Evolutionary conservation across 30 jellyfish, hydroid and myxozoan genomes (phyloP).

Genomic region (Sanderia malayensis): DNA sequence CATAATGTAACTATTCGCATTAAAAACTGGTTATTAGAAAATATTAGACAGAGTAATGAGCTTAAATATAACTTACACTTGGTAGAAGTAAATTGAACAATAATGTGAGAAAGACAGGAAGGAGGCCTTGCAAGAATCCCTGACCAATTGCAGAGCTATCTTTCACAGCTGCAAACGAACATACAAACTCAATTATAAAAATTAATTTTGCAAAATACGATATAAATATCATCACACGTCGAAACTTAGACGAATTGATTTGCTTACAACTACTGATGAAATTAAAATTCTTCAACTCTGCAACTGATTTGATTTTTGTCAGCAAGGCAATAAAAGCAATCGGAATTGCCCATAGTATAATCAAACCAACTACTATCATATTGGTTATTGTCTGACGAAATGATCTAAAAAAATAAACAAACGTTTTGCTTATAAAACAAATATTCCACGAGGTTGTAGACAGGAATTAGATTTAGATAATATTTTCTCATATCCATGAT

Average conservation of each 20-base stretch:
- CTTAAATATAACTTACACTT: not conserved
- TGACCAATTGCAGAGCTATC: not conserved
- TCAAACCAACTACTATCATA: conserved; percentile 45
- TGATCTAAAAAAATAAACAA: conserved; percentile 25
- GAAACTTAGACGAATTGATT: not conserved
- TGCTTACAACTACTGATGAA: conserved; percentile 73
- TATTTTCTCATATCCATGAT: too few relatives aligned
- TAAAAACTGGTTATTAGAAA: too few relatives aligned
- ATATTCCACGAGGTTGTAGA: too few relatives aligned
- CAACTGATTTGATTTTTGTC: conserved; percentile 64
- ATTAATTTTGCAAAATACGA: too few relatives aligned
- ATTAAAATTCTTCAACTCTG: conserved; percentile 47
- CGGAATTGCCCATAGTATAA: conserved; percentile 84
- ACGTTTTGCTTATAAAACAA: too few relatives aligned
- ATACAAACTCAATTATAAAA: too few relatives aligned
- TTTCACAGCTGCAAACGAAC: not conserved
- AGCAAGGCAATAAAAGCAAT: conserved; percentile 77
- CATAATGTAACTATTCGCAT: too few relatives aligned
- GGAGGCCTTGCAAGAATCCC: not conserved
- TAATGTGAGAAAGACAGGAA: not conserved
- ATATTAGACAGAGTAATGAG: too few relatives aligned
- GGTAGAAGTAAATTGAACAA: not conserved
- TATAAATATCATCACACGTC: too few relatives aligned
- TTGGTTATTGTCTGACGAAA: conserved; percentile 25
- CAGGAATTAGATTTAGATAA: too few relatives aligned